phyloP scores from a whole-genome alignment of 2,797 vertebrate genomes.

The Petrocephalus sullivani region DNA sequence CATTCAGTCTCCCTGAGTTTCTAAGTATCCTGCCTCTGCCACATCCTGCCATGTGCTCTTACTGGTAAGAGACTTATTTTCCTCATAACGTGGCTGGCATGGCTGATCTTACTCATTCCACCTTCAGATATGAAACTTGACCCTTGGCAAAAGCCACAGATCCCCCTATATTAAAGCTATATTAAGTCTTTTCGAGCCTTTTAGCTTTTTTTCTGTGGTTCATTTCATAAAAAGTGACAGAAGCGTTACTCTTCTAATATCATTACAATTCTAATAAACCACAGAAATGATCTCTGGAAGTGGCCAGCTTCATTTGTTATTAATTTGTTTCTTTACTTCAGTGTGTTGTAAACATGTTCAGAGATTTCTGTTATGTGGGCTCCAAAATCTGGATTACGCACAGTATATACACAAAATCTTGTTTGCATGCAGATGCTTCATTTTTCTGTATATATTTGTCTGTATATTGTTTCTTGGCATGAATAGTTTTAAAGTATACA shows the following conservation, averaged over 20 bases:
- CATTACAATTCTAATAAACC: not conserved
- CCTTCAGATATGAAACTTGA: slow-evolving; percentile 9
- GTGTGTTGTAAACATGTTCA: not conserved
- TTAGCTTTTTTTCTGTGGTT: not conserved
- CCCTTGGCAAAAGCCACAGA: not conserved
- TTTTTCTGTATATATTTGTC: not conserved
- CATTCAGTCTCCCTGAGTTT: not conserved
- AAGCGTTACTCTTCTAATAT: not conserved
- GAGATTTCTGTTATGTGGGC: not conserved
- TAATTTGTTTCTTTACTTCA: not conserved
- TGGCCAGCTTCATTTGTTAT: not conserved
- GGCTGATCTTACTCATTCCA: not conserved
- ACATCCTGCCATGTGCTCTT: not conserved
- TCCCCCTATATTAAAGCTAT: not conserved
- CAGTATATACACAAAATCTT: not conserved
- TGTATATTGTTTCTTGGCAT: not conserved
- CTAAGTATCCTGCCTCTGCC: not conserved
- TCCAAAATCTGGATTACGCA: not conserved
- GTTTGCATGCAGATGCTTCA: not conserved
- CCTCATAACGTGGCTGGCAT: not conserved
- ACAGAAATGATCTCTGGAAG: not conserved
- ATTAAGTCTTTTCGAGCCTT: not conserved
- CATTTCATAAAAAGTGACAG: not conserved
- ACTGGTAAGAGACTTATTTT: not conserved
- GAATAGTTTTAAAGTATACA: not conserved